Evolutionary conservation across 1,140 invertebrate genomes (phyloP).

Genomic region (Lordiphosa stackelbergi): DNA sequence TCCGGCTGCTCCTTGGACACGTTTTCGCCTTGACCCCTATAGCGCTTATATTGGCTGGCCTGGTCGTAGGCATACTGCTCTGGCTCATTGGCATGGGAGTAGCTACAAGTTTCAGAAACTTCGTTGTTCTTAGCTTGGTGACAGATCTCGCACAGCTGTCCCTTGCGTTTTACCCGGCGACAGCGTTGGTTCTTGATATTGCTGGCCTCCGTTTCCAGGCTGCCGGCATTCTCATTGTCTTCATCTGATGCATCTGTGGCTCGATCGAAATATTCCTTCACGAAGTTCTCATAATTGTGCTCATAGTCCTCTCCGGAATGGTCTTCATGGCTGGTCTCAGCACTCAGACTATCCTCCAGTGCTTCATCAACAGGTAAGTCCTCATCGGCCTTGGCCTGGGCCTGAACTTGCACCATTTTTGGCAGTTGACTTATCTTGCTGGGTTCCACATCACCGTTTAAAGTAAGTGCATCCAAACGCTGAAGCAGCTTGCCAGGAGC

Average conservation of each 20-base stretch:
- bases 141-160: constrained; percentile 60
- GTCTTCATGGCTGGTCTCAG: constrained; percentile 28
- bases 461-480: constrained; percentile 40
- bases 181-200: constrained; percentile 29
- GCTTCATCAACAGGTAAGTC: constrained; percentile 9
- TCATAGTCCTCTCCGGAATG: constrained; percentile 61
- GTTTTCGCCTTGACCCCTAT: constrained; percentile 19
- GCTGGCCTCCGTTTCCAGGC: constrained; percentile 25
- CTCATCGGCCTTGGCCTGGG: constrained; percentile 20
- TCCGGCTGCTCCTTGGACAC: background rate
- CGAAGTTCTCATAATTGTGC: constrained; percentile 64
- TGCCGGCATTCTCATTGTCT: constrained; percentile 4
- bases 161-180: constrained; percentile 17
- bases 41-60: constrained; percentile 50
- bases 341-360: constrained; percentile 22
- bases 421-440: constrained; percentile 1
- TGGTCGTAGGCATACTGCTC: constrained; percentile 51
- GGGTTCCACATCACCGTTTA: constrained; percentile 10
- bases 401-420: background rate
- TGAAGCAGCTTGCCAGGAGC: constrained; percentile 56
- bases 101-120: constrained; percentile 64
- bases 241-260: constrained; percentile 15
- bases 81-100: constrained; percentile 50
- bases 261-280: constrained; percentile 62
- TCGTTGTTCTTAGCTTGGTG: constrained; percentile 49